Base-by-base conservation (phyloP, 2,113 vertebrate genomes). In the Atractosteus spatula region DNA sequence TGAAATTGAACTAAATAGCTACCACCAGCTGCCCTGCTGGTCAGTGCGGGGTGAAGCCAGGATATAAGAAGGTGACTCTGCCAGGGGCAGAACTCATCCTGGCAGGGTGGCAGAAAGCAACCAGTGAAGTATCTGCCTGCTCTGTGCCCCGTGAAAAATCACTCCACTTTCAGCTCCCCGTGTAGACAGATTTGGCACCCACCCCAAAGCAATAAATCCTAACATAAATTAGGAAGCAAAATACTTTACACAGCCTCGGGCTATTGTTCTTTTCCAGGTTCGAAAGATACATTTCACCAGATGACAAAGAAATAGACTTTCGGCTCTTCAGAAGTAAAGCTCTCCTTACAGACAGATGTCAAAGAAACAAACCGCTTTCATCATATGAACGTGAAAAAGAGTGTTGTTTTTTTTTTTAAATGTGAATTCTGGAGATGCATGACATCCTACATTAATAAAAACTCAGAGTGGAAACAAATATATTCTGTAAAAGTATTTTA, bases 111-210 rank as follows among this genome's bases (percentile, higher is more conserved):
- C 56, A 59, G 56, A n/a, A 59, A n/a, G 56, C 2, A 59, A 29
- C 17, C 17, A 29, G 17, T 29, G 1, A 29, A 29, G 17, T 29
- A 29, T 29, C 17, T 29, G 17, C 17, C 76, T 68, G 68, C 77
- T 66, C 76, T 77, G 74, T 77, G 78, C 83, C 79, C 82, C 80
- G 82, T 80, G 78, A 69, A 81, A 85, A 83, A 83, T 80, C 76
- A 80, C 83, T 78, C 79, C 56, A 66, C 77, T 74, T 81, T 77
- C 54, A 82, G 74, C 79, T 80, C 73, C 78, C 76, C 82, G 77
- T 55, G 62, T 43, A 66, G 79, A 77, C 71, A 59, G 70, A 79
- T 77, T 81, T 83, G 81, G 80, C 80, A 78, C 14, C 14, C 62
- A 47, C 82, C 80, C 80, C 81, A 78, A 75, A 70, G 70, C n/a